Evolutionary conservation across 2,113 vertebrate species (phyloP).

Genomic region (Aphelocoma coerulescens): DNA sequence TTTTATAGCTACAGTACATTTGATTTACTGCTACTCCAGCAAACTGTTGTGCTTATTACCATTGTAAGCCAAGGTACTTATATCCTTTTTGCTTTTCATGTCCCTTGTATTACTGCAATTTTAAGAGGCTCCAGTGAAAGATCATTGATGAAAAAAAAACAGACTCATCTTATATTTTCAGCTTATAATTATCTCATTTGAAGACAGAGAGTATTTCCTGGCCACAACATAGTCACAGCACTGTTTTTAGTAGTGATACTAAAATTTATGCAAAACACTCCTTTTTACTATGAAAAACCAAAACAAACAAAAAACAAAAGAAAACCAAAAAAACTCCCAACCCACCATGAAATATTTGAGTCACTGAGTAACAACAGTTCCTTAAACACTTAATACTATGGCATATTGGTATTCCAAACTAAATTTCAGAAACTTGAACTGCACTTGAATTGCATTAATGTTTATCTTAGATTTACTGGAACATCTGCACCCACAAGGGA

Average conservation of each 20-base stretch:
- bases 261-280: neutral
- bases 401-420: neutral
- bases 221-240: neutral
- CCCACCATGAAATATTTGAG: neutral
- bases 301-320: neutral
- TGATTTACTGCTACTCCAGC: constrained; percentile 69
- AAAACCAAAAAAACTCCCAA: neutral
- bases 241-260: neutral
- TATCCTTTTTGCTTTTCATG: constrained; percentile 36
- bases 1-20: constrained; percentile 60
- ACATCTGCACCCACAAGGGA: constrained; percentile 45
- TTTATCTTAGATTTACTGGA: constrained; percentile 43
- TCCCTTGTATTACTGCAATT: constrained; percentile 34
- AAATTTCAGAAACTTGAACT: constrained; percentile 34
- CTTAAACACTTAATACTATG: constrained; percentile 1
- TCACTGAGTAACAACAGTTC: neutral
- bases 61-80: constrained; percentile 45
- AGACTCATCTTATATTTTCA: constrained; percentile 7
- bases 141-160: constrained; percentile 49
- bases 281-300: neutral
- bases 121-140: constrained; percentile 51
- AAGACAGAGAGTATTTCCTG: neutral
- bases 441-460: neutral
- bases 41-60: constrained; percentile 68
- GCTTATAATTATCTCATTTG: constrained; percentile 17